These are phyloP conservation scores for Bombus pyrosoma DNA, from an alignment of 1,140 invertebrate species.

Conservation along the genomic window DNA sequence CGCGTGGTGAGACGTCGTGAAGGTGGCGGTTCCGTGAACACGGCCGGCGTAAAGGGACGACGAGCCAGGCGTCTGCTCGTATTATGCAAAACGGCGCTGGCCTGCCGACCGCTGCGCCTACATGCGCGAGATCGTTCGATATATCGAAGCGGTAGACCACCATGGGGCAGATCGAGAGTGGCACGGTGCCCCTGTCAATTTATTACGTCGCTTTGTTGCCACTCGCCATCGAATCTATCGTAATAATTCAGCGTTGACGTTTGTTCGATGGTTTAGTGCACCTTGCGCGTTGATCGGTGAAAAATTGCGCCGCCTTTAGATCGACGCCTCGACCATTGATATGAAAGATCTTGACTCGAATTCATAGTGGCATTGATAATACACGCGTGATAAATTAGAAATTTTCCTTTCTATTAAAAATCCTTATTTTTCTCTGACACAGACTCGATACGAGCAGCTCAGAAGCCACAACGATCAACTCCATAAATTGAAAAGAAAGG, in stretches of 20 bases:
- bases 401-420: background rate
- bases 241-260: conserved; percentile 23
- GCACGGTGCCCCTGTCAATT: conserved; percentile 58
- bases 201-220: conserved; percentile 52
- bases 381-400: background rate
- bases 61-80: conserved; percentile 73
- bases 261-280: conserved; percentile 2
- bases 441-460: too few relatives aligned
- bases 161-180: conserved; percentile 60
- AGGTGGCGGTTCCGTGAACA: conserved; percentile 59
- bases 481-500: too few relatives aligned
- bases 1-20: conserved; percentile 59
- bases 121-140: conserved; percentile 70
- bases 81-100: conserved; percentile 74
- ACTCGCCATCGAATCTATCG: conserved; percentile 33
- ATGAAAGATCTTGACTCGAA: background rate
- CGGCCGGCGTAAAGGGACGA: conserved; percentile 61
- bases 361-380: background rate
- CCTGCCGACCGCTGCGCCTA: conserved; percentile 65
- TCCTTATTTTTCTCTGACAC: background rate
- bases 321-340: background rate
- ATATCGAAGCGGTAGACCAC: conserved; percentile 71
- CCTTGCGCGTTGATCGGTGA: conserved; percentile 23
- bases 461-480: too few relatives aligned
- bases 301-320: conserved; percentile 4